These are phyloP conservation scores for Nematolebias whitei DNA, from an alignment of 2,113 vertebrate genomes.

Conservation along the genomic window DNA sequence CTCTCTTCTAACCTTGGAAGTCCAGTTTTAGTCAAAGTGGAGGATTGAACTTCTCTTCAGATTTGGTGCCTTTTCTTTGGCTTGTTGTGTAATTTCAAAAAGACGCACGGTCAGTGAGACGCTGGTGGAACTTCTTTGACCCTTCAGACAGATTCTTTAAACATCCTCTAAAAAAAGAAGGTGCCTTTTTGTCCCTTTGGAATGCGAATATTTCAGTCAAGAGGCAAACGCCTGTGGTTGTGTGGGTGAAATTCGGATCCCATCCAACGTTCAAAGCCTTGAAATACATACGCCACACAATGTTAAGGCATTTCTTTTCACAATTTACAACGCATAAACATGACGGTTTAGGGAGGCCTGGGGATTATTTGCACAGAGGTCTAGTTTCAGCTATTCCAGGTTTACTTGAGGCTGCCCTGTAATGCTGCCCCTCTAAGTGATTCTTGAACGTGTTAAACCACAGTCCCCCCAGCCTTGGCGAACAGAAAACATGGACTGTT, in stretches of 20 bases:
- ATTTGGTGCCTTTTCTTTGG: constrained; percentile 40
- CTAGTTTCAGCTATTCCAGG: constrained; percentile 74
- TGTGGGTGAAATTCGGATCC: constrained; percentile 75
- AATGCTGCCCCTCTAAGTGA: constrained; percentile 54
- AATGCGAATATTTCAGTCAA: constrained; percentile 74
- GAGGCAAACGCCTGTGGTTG: constrained; percentile 72
- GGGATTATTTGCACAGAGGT: constrained; percentile 76
- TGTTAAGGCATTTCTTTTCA: constrained; percentile 76
- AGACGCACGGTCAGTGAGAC: constrained; percentile 52
- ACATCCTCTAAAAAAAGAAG: constrained; percentile 44
- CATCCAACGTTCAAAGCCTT: constrained; percentile 75
- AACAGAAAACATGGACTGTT: constrained; percentile 59
- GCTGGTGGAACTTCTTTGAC: constrained; percentile 39
- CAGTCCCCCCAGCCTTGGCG: constrained; percentile 20
- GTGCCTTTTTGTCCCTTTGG: constrained; percentile 46
- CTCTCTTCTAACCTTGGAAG: constrained; percentile 30
- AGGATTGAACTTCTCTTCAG: constrained; percentile 35
- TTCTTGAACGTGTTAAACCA: constrained; percentile 73
- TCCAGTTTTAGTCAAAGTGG: constrained; percentile 42
- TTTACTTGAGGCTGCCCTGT: constrained; percentile 41
- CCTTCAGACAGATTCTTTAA: constrained; percentile 65
- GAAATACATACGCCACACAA: constrained; percentile 76
- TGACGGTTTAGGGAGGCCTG: constrained; percentile 66
- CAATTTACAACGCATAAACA: constrained; percentile 78
- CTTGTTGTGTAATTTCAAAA: constrained; percentile 53